Percentiles rank a stretch among this genome's conserved stretches.
These are phyloP conservation scores for Myotis pilosus DNA, from an alignment of 2,797 vertebrate genomes.

Conservation along the genomic window DNA sequence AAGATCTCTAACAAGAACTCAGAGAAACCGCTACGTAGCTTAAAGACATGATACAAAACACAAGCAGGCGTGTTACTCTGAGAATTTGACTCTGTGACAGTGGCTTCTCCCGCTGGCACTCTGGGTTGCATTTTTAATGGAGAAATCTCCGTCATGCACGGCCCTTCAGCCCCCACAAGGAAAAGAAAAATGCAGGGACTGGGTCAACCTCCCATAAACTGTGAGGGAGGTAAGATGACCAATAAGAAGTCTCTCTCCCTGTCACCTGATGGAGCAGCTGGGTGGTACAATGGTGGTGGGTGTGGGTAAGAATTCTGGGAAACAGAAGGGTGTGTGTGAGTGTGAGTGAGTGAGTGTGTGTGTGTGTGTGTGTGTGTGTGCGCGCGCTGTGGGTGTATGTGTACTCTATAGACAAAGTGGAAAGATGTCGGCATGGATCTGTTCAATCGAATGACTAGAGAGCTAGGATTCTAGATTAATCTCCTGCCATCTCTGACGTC, in stretches of 20 bases:
- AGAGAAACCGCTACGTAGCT: neutral
- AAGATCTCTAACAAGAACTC: neutral
- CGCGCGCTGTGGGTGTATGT: neutral
- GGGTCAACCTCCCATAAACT: slow-evolving; percentile 44
- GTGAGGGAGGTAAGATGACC: slow-evolving; percentile 36
- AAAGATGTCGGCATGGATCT: neutral
- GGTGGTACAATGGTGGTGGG: neutral
- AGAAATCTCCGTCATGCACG: slow-evolving; percentile 49
- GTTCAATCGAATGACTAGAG: neutral
- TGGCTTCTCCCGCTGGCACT: slow-evolving; percentile 19
- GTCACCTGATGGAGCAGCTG: slow-evolving; percentile 19
- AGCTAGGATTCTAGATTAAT: neutral
- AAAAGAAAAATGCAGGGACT: slow-evolving; percentile 44
- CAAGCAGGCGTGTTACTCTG: neutral
- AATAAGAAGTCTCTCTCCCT: slow-evolving; percentile 22
- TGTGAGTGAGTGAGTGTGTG: neutral
- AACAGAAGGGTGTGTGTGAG: neutral
- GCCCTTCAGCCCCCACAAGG: slow-evolving; percentile 28
- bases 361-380: neutral
- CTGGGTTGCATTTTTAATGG: slow-evolving; percentile 41
- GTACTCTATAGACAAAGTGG: neutral
- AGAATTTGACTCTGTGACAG: slow-evolving; percentile 43
- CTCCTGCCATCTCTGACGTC: neutral
- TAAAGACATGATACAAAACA: neutral
- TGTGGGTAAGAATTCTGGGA: neutral